phyloP scores from a whole-genome alignment of 1,140 invertebrate species.

The Macrosteles quadrilineatus region DNA sequence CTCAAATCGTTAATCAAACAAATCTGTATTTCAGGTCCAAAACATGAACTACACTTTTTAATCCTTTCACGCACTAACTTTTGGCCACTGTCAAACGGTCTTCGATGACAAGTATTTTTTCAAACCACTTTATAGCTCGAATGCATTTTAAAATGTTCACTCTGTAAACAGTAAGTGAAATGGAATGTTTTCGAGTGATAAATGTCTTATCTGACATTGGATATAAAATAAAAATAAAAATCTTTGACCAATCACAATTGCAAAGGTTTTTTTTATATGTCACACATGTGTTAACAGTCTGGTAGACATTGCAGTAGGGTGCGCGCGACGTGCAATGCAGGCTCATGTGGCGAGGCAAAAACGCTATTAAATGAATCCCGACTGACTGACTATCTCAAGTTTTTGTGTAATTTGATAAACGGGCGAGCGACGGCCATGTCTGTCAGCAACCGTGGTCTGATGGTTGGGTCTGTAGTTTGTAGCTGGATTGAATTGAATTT shows the following conservation, averaged over 20 bases:
- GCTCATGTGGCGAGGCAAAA: neutral
- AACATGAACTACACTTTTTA: no score
- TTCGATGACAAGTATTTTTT: no score
- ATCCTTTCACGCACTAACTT: no score
- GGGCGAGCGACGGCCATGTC: constrained; percentile 3
- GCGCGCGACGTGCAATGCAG: neutral
- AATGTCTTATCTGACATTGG: neutral
- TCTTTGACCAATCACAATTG: neutral
- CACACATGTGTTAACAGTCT: neutral
- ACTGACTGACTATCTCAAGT: neutral
- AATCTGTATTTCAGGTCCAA: no score
- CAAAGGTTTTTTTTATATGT: neutral
- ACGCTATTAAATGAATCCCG: constrained; percentile 17
- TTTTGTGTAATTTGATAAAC: constrained; percentile 19
- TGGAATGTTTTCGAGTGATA: neutral
- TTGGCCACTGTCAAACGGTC: no score
- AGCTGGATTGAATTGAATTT: neutral
- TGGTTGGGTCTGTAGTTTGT: neutral
- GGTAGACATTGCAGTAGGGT: neutral
- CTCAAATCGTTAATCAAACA: no score
- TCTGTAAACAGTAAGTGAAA: neutral
- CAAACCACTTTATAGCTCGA: no score
- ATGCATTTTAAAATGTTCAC: no score
- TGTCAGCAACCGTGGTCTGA: neutral
- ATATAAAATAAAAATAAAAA: neutral